Evolutionary conservation across 2,113 vertebrate species (phyloP).

Genomic region (Indicator indicator): DNA sequence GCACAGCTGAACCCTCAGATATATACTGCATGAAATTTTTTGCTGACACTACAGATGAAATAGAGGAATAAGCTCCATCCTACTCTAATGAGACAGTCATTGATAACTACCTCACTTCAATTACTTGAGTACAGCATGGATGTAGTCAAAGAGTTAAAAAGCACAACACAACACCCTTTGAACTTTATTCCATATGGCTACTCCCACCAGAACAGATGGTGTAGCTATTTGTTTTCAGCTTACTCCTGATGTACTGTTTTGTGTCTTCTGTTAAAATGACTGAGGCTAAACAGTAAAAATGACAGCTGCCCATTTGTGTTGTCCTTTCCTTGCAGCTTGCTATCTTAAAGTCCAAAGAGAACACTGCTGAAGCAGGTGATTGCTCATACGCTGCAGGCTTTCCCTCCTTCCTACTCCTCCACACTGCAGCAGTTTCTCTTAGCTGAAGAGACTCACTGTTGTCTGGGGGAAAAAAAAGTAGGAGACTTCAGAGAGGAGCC

Average conservation of each 20-base stretch:
- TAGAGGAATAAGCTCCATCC: background rate
- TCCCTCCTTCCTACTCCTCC: background rate
- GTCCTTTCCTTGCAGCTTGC: constrained; percentile 15
- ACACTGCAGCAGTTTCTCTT: background rate
- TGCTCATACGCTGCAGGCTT: constrained; percentile 52
- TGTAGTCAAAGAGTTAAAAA: background rate
- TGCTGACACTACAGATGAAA: accelerated
- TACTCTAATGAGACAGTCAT: background rate
- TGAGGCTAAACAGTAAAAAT: constrained; percentile 26
- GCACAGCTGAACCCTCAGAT: background rate
- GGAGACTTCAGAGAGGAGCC: background rate
- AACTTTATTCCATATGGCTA: constrained; percentile 54
- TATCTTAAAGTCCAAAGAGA: background rate
- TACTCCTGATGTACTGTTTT: constrained; percentile 26
- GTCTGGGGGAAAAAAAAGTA: background rate
- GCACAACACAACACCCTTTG: background rate
- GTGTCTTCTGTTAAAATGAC: constrained; percentile 15
- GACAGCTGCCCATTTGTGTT: constrained; percentile 47
- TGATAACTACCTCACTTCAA: background rate
- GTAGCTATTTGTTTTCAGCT: constrained; percentile 22
- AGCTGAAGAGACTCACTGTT: background rate
- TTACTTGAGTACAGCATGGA: background rate
- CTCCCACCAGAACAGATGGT: constrained; percentile 63
- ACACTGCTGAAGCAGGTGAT: background rate
- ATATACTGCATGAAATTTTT: accelerated